Base-by-base conservation (phyloP, 2,113 vertebrate genomes). In the Melanerpes aurifrons region DNA sequence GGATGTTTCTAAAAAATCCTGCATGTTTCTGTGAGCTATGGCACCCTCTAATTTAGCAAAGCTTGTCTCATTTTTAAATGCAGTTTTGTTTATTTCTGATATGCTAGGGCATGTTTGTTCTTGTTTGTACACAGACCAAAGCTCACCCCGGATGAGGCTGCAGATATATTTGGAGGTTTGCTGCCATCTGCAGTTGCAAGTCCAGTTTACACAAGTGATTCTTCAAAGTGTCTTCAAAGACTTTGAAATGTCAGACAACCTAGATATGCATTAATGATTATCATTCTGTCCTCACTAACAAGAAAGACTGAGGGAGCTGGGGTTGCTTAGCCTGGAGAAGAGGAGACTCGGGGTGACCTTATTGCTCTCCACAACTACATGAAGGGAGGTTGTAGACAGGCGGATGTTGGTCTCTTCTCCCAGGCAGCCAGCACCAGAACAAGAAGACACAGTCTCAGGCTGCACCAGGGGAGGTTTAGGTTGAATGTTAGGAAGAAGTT, bases 181-280 rank as follows among this genome's bases (percentile, higher is more conserved):
- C 98, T 98, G 98, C 98, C 98, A 94, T 84, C 98, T 98, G 89
- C 96, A 85, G 98, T 90, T 97, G 20, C 93, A 97, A 45, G 89
- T 20, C 6, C 25, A 10, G 66, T 72, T 88, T 63, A 40, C 13
- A 7, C 12, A n/a, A n/a, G 25, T 21, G n/a, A 22, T 31, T 35
- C 21, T 24, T 62, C 13, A 28, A 5, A 6, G 9, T 11, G 4
- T 71, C n/a, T 83, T 85, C 29, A 48, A 56, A 66, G 66, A 4
- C 70, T 29, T 85, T 89, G 29, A 54, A 47, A 66, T 69, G 26
- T 58, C 73, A 79, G 24, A 32, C 13, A 59, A 63, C 45, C 5
- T 17, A 48, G 35, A 31, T 5, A 47, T 26, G 7, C 7, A 12
- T 15, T 28, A 48, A 66, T 56, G 43, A 17, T 31, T 45, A 1